These are phyloP conservation scores for Malurus splendens DNA, from an alignment of 2,797 vertebrate genomes.

Conservation along the genomic window DNA sequence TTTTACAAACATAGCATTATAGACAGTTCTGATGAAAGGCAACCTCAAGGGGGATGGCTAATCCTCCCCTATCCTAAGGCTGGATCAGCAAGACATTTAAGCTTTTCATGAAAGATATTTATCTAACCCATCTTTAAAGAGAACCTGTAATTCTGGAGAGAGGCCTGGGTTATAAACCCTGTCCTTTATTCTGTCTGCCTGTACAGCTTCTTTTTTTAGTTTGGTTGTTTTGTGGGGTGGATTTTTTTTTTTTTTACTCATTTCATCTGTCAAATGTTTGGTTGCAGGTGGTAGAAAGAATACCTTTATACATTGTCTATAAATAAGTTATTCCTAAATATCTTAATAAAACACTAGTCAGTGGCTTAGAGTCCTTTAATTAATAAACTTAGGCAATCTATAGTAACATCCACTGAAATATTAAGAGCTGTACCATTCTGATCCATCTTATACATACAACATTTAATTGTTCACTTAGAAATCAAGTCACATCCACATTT, in stretches of 20 bases:
- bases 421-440: not conserved
- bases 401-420: not conserved
- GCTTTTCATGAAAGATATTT: conserved; percentile 41
- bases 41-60: conserved; percentile 15
- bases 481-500: not conserved
- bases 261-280: not conserved
- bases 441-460: not conserved
- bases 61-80: conserved; percentile 25
- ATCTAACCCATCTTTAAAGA: conserved; percentile 25
- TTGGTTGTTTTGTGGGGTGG: not conserved
- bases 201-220: not conserved
- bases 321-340: not conserved
- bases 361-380: not conserved
- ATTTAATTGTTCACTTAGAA: not conserved
- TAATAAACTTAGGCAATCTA: not conserved
- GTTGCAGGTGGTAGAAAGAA: not conserved
- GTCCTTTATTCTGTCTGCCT: not conserved
- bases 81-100: conserved; percentile 48
- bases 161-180: not conserved
- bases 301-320: not conserved
- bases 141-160: not conserved
- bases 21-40: conserved; percentile 45
- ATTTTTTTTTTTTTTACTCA: not conserved
- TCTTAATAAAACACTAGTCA: not conserved
- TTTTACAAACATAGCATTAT: conserved; percentile 42